Evolutionary conservation across 2,797 vertebrate species (phyloP).

Genomic region (Buceros bicornis): DNA sequence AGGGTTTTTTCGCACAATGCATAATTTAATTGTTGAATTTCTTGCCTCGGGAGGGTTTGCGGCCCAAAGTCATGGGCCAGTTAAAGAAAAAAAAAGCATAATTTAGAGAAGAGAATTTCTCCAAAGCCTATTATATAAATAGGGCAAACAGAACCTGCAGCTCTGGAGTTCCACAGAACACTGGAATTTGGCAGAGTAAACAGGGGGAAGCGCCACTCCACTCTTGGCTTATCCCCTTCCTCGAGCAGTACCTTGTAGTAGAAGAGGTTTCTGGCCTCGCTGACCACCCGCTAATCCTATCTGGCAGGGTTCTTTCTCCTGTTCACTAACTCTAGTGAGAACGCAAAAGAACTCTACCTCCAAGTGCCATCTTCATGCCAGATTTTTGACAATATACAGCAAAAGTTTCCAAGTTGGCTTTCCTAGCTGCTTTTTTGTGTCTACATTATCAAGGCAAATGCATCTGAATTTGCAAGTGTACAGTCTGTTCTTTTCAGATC

Average conservation of each 20-base stretch:
- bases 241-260: too few relatives aligned
- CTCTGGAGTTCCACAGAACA: neutral
- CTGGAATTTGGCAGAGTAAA: neutral
- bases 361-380: neutral
- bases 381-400: neutral
- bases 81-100: neutral
- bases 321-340: neutral
- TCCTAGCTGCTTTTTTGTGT: neutral
- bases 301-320: neutral
- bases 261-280: neutral
- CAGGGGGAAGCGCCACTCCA: neutral
- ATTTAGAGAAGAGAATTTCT: neutral
- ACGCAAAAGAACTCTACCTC: neutral
- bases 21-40: conserved; percentile 23
- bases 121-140: neutral
- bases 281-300: neutral
- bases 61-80: neutral
- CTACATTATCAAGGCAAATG: conserved; percentile 9
- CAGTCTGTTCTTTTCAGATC: conserved; percentile 34
- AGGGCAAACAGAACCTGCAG: neutral
- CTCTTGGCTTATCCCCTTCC: neutral
- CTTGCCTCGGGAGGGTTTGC: conserved; percentile 6
- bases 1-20: conserved; percentile 42
- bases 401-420: neutral
- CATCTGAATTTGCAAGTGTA: neutral